phyloP scores from a whole-genome alignment of 2,888 invertebrate genomes.

The Euplagia quadripunctaria region DNA sequence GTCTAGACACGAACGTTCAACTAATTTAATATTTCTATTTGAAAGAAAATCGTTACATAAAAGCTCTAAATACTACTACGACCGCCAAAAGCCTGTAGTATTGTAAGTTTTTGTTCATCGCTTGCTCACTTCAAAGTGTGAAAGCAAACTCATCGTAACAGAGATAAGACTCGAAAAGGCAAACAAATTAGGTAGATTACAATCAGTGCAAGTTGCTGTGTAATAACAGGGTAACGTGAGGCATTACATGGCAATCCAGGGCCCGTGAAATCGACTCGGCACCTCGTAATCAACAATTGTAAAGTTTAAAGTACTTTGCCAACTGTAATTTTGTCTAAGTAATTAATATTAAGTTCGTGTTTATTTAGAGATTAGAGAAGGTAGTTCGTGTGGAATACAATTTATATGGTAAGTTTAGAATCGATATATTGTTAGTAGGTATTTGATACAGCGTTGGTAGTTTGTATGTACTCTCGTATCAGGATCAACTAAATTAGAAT shows the following conservation, averaged over 20 bases:
- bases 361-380: slow-evolving; percentile 53
- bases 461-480: background rate
- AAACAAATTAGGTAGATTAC: slow-evolving; percentile 59
- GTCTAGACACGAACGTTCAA: background rate
- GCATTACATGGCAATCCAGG: slow-evolving; percentile 27
- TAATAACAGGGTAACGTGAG: slow-evolving; percentile 47
- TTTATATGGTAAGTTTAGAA: slow-evolving; percentile 52
- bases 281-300: slow-evolving; percentile 63
- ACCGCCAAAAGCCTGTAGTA: background rate
- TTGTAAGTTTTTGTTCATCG: background rate
- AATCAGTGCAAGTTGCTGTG: slow-evolving; percentile 47
- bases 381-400: slow-evolving; percentile 45
- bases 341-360: slow-evolving; percentile 65
- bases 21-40: background rate
- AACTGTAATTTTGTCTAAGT: slow-evolving; percentile 64
- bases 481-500: background rate
- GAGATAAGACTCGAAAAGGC: slow-evolving; percentile 40
- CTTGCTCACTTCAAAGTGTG: background rate
- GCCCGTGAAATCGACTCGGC: slow-evolving; percentile 56
- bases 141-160: slow-evolving; percentile 1
- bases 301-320: slow-evolving; percentile 67
- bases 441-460: slow-evolving; percentile 12
- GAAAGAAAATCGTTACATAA: background rate
- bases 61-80: background rate
- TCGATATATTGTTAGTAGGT: slow-evolving; percentile 41